Evolutionary conservation across 2,888 invertebrate species (phyloP), one percentile per base, ranked within the genome.

Genomic region (Pandemis heparana): DNA sequence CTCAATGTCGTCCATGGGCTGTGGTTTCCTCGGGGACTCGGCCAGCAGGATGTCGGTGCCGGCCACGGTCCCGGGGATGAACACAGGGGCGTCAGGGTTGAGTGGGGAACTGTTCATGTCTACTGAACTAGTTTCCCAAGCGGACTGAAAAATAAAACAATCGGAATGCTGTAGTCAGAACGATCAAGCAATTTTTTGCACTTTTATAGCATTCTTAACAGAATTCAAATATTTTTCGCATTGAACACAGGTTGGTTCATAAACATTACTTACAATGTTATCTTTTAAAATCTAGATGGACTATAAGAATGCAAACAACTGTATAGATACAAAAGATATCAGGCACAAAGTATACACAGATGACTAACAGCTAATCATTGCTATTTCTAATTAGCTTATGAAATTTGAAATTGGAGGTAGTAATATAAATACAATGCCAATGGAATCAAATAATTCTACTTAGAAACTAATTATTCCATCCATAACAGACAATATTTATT

Each of bases 11-110:
- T 96, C 96, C 92, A 96, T 95, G 0, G 95, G 91, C 32, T 95
- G 87, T 0, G 96, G 96, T 84, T 97, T 97, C 78, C 96, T 95
- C 0, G 97, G 97, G 14, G 97, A 97, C 83, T 97, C 96, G 0
- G 97, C 95, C 53, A 97, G 90, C 61, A 96, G 88, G 64, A 92
- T 86, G 76, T 94, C 94, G 0, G 95, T 89, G 7, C 95, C 94
- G 9, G 92, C 90, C 38, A 92, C 91, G 1, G 92, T 87, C 53
- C 96, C 95, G 7, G 97, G 97, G 74, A 98, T 95, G 89, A 98
- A 98, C 91, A 97, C 97, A n/a, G 97, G 96, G 18, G 98, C 98
- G 82, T 98, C 96, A 0, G 98, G 98, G 93, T 98, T 98, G 79
- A 98, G 89, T 75, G 96, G 97, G 60, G 97, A 97, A 71, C 97